Evolutionary conservation across 2,888 invertebrate genomes (phyloP).

Genomic region (Blera fallax): DNA sequence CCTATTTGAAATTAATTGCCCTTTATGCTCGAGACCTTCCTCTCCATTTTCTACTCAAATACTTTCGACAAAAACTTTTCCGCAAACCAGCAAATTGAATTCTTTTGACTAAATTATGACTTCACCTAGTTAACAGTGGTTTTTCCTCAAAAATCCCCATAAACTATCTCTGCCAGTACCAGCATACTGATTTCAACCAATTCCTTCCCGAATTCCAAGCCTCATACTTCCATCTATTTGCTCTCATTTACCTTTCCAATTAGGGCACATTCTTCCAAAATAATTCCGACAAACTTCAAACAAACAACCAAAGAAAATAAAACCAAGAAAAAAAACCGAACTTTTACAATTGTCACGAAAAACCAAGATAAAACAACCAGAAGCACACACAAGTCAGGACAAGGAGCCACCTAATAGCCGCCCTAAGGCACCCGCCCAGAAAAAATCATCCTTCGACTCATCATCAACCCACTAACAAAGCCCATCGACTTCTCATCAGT

Average conservation of each 20-base stretch:
- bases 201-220: not conserved
- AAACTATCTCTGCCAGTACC: not conserved
- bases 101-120: not conserved
- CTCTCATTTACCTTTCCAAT: not conserved
- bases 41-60: too few species aligned
- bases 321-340: not conserved
- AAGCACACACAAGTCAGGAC: conserved; percentile 26
- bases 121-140: not conserved
- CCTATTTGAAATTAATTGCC: too few species aligned
- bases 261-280: not conserved
- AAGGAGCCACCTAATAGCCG: conserved; percentile 38
- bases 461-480: conserved; percentile 9
- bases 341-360: conserved; percentile 12
- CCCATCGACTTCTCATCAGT: conserved; percentile 48
- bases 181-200: not conserved
- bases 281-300: conserved; percentile 35
- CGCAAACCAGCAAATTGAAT: not conserved
- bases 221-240: not conserved
- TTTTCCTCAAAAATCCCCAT: not conserved
- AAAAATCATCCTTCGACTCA: not conserved
- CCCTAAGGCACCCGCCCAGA: conserved; percentile 13
- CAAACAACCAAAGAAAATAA: conserved; percentile 16
- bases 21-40: too few species aligned
- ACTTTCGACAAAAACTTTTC: not conserved
- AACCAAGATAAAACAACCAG: conserved; percentile 12